A percentile compares a stretch with the other conserved stretches of the same genome.
Evolutionary conservation across 1,140 invertebrate species (phyloP).

Genomic region (Metopolophium dirhodum): DNA sequence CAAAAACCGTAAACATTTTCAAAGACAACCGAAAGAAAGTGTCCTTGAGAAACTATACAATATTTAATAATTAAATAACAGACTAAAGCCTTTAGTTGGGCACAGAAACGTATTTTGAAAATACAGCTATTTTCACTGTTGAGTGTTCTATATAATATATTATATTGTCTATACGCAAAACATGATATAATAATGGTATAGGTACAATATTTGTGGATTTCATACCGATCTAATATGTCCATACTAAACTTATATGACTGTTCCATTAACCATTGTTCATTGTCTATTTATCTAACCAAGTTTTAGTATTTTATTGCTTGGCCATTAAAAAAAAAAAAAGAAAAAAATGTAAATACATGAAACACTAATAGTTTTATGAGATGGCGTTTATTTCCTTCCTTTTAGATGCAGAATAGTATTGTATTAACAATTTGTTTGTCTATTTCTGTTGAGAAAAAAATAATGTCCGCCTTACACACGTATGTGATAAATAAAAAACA

Average conservation of each 20-base stretch:
- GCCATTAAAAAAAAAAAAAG: not conserved
- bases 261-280: slow-evolving; percentile 1
- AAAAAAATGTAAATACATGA: slow-evolving; percentile 26
- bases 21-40: not conserved
- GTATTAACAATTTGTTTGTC: slow-evolving; percentile 28
- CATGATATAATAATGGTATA: not conserved
- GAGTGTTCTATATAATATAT: not conserved
- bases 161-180: not conserved
- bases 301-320: not conserved
- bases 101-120: no score
- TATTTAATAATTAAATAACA: not conserved
- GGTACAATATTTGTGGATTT: not conserved
- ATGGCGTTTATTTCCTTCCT: slow-evolving; percentile 1
- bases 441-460: not conserved
- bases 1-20: not conserved
- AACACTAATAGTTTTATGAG: slow-evolving; percentile 30
- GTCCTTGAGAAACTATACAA: not conserved
- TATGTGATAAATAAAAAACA: slow-evolving; percentile 2
- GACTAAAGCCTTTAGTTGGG: not conserved
- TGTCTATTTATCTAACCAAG: not conserved
- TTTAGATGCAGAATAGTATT: not conserved
- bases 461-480: not conserved
- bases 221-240: not conserved
- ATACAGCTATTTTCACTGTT: not conserved
- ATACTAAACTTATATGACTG: not conserved